These are phyloP conservation scores for Mesorhabditis belari DNA, from an alignment of 2,888 invertebrate species.

Conservation along the genomic window DNA sequence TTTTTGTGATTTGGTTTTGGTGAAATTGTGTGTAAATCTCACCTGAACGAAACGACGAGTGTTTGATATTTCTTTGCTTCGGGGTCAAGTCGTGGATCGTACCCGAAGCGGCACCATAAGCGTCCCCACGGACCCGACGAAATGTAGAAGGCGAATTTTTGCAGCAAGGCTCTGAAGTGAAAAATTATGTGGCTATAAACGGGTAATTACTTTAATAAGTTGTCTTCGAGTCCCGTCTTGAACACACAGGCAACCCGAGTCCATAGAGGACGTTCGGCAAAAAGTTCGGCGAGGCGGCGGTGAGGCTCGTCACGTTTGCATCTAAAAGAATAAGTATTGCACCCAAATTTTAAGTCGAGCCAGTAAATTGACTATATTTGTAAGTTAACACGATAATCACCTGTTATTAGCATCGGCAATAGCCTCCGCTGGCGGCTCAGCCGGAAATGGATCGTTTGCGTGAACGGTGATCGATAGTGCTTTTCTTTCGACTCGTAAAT, in stretches of 20 bases:
- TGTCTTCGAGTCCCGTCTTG: constrained; percentile 41
- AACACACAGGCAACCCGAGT: constrained; percentile 69
- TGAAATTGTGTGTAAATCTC: no score
- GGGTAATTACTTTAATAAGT: constrained; percentile 60
- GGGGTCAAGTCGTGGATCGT: constrained; percentile 78
- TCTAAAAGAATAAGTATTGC: constrained; percentile 10
- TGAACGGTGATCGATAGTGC: constrained; percentile 43
- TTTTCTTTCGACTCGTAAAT: constrained; percentile 45
- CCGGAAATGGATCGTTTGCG: constrained; percentile 42
- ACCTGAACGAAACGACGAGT: constrained; percentile 44
- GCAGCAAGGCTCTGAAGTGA: constrained; percentile 62
- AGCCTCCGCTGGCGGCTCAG: constrained; percentile 31
- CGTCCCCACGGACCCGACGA: constrained; percentile 84
- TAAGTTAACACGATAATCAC: constrained; percentile 3
- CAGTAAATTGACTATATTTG: neutral
- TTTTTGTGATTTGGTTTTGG: no score
- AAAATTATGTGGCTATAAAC: neutral
- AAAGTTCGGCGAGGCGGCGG: constrained; percentile 60
- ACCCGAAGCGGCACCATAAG: constrained; percentile 81
- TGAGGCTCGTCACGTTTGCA: constrained; percentile 45
- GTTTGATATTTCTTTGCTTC: constrained; percentile 77
- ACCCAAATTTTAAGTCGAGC: neutral
- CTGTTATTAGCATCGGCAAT: constrained; percentile 36
- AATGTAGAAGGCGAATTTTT: constrained; percentile 77
- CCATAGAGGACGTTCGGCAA: constrained; percentile 83